These are phyloP conservation scores for Tyrannus savana DNA, from an alignment of 2,113 vertebrate species.

Conservation along the genomic window DNA sequence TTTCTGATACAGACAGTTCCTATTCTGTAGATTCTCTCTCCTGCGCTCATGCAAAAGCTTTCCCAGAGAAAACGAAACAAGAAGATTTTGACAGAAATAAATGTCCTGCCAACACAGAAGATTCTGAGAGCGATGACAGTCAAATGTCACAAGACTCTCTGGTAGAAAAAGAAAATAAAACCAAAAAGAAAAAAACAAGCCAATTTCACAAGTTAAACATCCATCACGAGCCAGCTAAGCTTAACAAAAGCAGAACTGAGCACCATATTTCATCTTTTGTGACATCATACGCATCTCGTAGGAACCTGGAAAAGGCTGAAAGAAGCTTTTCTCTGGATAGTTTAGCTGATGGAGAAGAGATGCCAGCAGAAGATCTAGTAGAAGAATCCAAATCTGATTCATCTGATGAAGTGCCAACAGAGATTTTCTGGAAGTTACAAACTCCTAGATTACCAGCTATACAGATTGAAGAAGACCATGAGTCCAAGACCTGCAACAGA, in stretches of 20 bases:
- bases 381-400: constrained; percentile 61
- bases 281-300: neutral
- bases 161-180: constrained; percentile 59
- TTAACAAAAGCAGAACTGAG: neutral
- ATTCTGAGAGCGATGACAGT: constrained; percentile 87
- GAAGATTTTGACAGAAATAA: constrained; percentile 66
- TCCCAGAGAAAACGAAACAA: constrained; percentile 71
- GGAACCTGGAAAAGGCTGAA: neutral
- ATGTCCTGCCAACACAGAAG: constrained; percentile 69
- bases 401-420: constrained; percentile 79
- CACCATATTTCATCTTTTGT: constrained; percentile 19
- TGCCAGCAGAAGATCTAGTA: constrained; percentile 21
- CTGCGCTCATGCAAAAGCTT: constrained; percentile 75
- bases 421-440: constrained; percentile 80
- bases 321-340: constrained; percentile 72
- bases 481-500: neutral
- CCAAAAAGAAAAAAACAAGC: constrained; percentile 29
- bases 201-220: constrained; percentile 18
- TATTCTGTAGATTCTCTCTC: constrained; percentile 93
- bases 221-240: neutral
- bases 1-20: constrained; percentile 88
- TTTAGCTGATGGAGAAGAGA: constrained; percentile 68
- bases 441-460: constrained; percentile 3
- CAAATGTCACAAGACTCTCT: constrained; percentile 92
- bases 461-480: neutral